Evolutionary conservation across 2,888 invertebrate species (phyloP).

Genomic region (Apamea sordens): DNA sequence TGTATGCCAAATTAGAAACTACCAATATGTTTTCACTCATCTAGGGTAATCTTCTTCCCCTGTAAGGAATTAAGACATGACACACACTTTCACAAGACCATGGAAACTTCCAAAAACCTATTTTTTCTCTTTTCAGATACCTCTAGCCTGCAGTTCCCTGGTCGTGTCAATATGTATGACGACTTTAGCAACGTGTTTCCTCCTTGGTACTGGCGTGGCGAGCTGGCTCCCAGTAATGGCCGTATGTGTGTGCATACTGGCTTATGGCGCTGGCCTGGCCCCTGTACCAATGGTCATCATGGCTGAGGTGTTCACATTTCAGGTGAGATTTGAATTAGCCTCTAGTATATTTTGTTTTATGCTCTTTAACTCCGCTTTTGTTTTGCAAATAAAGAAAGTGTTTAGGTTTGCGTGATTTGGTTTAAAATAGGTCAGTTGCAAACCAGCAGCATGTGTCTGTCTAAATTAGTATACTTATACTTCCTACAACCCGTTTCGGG

Average conservation of each 20-base stretch:
- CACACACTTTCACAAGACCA: background rate
- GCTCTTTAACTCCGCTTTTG: background rate
- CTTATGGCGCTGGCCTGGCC: constrained; percentile 81
- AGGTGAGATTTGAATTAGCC: constrained; percentile 68
- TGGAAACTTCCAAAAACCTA: background rate
- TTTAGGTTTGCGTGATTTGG: background rate
- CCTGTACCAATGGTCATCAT: constrained; percentile 83
- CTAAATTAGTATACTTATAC: background rate
- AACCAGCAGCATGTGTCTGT: background rate
- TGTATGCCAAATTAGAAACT: too few relatives aligned
- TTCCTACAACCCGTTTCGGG: background rate
- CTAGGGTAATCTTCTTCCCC: background rate
- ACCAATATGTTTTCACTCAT: background rate
- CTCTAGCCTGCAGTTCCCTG: constrained; percentile 78
- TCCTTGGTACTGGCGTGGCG: constrained; percentile 65
- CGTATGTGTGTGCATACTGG: constrained; percentile 79
- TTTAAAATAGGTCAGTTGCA: background rate
- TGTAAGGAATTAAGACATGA: background rate
- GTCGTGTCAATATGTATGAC: constrained; percentile 80
- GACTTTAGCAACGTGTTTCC: constrained; percentile 78
- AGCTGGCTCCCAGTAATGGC: constrained; percentile 78
- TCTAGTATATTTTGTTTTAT: background rate
- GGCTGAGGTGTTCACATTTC: constrained; percentile 83
- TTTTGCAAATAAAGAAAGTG: background rate
- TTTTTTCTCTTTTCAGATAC: constrained; percentile 70